Evolutionary conservation across 2,797 vertebrate species (phyloP).

Genomic region (Urocyon cinereoargenteus): DNA sequence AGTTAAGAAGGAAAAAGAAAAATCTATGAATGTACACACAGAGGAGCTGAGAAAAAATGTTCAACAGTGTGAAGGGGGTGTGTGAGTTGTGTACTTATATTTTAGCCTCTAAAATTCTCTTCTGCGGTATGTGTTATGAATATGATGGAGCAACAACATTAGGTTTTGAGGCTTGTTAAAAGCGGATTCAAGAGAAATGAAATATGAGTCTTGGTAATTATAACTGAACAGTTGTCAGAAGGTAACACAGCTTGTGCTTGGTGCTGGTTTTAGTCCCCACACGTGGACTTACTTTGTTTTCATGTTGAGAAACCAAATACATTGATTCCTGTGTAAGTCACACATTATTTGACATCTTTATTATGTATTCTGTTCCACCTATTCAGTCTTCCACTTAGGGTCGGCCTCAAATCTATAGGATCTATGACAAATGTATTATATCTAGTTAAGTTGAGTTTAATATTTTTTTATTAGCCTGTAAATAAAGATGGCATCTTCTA

Average conservation of each 20-base stretch:
- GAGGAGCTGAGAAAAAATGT: not conserved
- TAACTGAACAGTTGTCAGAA: conserved; percentile 78
- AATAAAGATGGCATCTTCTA: conserved; percentile 85
- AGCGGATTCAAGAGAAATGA: conserved; percentile 77
- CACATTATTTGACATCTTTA: conserved; percentile 68
- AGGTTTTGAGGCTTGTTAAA: conserved; percentile 77
- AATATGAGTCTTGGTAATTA: conserved; percentile 73
- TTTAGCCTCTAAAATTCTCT: not conserved
- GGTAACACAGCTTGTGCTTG: conserved; percentile 78
- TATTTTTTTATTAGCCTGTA: conserved; percentile 87
- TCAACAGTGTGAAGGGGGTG: not conserved
- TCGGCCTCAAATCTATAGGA: conserved; percentile 65
- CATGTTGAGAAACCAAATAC: conserved; percentile 40
- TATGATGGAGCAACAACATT: conserved; percentile 53
- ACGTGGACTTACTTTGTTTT: conserved; percentile 61
- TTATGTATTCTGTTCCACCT: conserved; percentile 68
- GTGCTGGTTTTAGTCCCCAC: conserved; percentile 67
- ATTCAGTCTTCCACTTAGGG: conserved; percentile 24
- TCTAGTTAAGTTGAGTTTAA: conserved; percentile 76
- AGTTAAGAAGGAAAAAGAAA: not conserved
- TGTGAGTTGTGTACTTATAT: not conserved
- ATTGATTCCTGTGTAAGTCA: conserved; percentile 68
- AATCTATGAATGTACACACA: not conserved
- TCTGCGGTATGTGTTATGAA: not conserved
- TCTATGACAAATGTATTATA: conserved; percentile 81